Base-by-base conservation (phyloP, 2,113 vertebrate species). In the Arizona elegans region DNA sequence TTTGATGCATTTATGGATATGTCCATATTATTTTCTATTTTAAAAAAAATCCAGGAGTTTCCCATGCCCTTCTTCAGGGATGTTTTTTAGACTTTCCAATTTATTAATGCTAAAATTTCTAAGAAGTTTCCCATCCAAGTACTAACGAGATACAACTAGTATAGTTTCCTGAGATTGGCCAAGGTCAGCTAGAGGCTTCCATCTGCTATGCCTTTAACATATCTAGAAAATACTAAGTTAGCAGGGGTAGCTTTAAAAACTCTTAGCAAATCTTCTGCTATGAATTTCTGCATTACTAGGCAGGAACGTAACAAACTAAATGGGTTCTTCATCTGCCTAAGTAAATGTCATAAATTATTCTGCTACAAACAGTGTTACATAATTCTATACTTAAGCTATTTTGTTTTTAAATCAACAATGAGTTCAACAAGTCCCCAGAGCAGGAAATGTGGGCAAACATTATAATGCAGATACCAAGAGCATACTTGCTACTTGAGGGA, bases 341-440 rank as follows among this genome's bases (percentile, higher is more conserved):
- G n/a, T 86, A 86, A 90, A 54, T 86, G 55, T 47, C 92, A 93
- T 62, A 19, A 90, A 86, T 90, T 90, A 93, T 70, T 59, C 54
- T 52, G 47, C 55, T 86, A 38, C 75, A 54, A 90, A 93, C 88
- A 62, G 38, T 52, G 43, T 93, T 93, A 86, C n/a, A 86, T 86
- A 93, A 90, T 75, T 55, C 55, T 93, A 90, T 55, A 86, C 55
- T 93, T 90, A 62, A 92, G 70, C n/a, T 93, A 86, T 55, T 81
- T 93, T 93, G 88, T 90, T 93, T 93, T 90, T 53, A 43, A 55
- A 91, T 56, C 92, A 93, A 75, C 89, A 93, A 93, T 26, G 55
- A 53, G 56, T 52, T 90, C 89, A 65, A n/a, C 8, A 43, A 90
- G 50, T 93, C 89, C 59, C 92, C 85, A 91, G 90, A 88, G 59